Evolutionary conservation across 2,113 vertebrate genomes (phyloP), one percentile per base, ranked within the genome.

Genomic region (Corythornis cristatus): DNA sequence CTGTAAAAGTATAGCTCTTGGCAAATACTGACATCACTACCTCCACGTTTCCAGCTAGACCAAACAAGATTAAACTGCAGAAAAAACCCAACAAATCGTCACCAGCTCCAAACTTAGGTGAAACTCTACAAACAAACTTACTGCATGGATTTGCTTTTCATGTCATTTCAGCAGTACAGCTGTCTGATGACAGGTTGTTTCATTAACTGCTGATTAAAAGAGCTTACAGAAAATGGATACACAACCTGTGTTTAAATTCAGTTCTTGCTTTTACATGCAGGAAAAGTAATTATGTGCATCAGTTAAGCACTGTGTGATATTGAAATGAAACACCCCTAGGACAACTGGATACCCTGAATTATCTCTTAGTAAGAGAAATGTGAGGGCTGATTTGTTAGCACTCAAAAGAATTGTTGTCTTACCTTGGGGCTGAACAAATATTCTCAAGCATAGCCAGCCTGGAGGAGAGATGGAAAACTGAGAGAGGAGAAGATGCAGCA

Each of bases 21-120:
- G 89, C 93, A 94, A 94, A 92, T 88, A 83, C 64, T 94, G 92
- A 91, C 79, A 79, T 96, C 89, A 95, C 43, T 28, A n/a, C 80
- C 86, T 76, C 70, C 62, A 89, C 58, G 65, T 92, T 84, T 93
- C 71, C 60, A 95, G 68, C 76, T 94, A 96, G 93, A 96, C 96
- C 95, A 96, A 97, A 96, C 94, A 96, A 96, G 85, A 79, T 78
- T 79, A 79, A 91, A 71, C 86, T 92, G 82, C 40, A 96, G 81
- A 86, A 95, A 87, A 91, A 95, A 53, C 78, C 37, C 37, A 95
- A 89, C 86, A 97, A 95, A 95, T 84, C 89, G 65, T 82, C 86
- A 68, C 85, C 54, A 91, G 46, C 28, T 83, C 66, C 85, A 86
- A 96, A 84, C 35, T 62, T 62, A 86, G 77, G 94, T 93, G 88